Conservation (phyloP, 2,113 vertebrate genomes). For the Xiphorhynchus elegans region DNA sequence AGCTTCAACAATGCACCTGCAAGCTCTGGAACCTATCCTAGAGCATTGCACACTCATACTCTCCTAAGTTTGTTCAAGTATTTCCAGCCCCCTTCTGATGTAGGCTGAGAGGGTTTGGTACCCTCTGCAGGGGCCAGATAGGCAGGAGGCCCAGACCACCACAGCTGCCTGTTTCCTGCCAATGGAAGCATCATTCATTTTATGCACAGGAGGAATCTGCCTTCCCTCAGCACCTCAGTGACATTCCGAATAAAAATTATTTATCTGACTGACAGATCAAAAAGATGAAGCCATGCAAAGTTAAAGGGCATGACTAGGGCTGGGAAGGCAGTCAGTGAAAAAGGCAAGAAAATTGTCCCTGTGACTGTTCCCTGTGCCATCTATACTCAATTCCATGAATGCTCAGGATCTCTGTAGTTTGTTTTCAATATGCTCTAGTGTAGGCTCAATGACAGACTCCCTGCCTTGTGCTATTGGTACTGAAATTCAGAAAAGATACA, state of each 20-base stretch:
- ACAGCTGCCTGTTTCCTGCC: accelerated
- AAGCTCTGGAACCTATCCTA: background rate
- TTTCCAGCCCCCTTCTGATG: background rate
- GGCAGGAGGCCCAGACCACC: background rate
- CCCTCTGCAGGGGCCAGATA: background rate
- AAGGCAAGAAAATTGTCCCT: background rate
- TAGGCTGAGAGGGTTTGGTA: background rate
- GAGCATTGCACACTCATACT: background rate
- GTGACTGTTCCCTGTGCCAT: background rate
- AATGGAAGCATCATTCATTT: background rate
- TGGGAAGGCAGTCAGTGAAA: background rate
- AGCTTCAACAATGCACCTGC: background rate
- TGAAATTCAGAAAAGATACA: background rate
- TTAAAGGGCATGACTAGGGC: background rate
- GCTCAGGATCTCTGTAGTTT: background rate
- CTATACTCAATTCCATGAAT: background rate
- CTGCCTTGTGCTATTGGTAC: background rate
- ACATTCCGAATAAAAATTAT: background rate
- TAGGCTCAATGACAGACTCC: background rate
- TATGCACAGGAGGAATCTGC: accelerated
- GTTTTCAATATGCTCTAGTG: background rate
- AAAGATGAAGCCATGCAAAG: background rate
- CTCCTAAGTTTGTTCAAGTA: background rate
- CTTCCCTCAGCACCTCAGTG: background rate
- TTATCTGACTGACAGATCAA: background rate